Evolutionary conservation across 2,888 invertebrate species (phyloP), one percentile per base, ranked within the genome.

Genomic region (Anoplius nigerrimus): DNA sequence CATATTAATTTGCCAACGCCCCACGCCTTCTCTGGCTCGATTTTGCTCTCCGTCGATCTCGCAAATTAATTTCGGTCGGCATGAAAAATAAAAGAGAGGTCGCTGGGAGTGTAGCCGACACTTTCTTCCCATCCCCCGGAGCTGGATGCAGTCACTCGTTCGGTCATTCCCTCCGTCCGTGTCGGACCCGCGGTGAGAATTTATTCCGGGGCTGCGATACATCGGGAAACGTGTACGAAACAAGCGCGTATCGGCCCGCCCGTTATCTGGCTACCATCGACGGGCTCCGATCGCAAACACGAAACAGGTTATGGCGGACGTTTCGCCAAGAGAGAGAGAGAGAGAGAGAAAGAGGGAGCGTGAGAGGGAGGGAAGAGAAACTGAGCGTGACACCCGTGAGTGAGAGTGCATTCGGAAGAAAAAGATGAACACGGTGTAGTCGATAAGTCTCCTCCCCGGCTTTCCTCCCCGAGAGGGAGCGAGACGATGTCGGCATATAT

Each of bases 121-220:
- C 6, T 34, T 5, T 13, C 18, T 54, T 24, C 18, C 2, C 27
- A 13, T 8, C 27, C 34, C 18, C 6, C 2, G n/a, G n/a, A n/a
- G 15, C 24, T 24, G 24, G 22, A 22, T 11, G 21, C 3, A 8
- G 20, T 15, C 18, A 15, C 8, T 21, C 51, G 11, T 11, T 52
- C 22, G n/a, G 16, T 27, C 27, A 34, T 11, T 54, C 34, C 8
- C 22, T 54, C n/a, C n/a, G 8, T 27, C 13, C 34, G n/a, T 34
- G 54, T 54, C 55, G 59, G 53, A 54, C 51, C 65, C 69, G 69
- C 51, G 53, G 60, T 62, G 54, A 45, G 72, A 78, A 74, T 76
- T 76, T 78, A 78, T 74, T 74, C 74, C 66, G 64, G 66, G n/a
- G 62, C 68, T 72, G 27, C 27, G 70, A 74, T 78, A 72, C 70